These are phyloP conservation scores for Silurus glanis DNA, from an alignment of 2,113 vertebrate genomes.

Conservation along the genomic window DNA sequence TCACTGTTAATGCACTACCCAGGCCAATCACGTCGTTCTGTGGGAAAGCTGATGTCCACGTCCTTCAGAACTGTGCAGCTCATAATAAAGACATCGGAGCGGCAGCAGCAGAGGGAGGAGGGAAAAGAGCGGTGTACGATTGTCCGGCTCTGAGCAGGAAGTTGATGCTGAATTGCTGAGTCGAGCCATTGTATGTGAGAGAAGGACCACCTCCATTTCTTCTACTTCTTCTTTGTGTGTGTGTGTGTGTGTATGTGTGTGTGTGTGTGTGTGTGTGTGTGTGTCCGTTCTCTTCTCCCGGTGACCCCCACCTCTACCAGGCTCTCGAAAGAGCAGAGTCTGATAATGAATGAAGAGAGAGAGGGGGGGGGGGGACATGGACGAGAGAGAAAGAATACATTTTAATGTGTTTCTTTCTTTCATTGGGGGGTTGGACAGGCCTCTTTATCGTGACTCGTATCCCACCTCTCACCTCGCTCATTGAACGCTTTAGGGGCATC, in stretches of 20 bases:
- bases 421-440: constrained; percentile 50
- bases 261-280: background rate
- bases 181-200: constrained; percentile 57
- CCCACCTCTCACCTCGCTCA: constrained; percentile 78
- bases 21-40: constrained; percentile 42
- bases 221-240: constrained; percentile 31
- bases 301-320: constrained; percentile 40
- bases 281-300: constrained; percentile 44
- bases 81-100: constrained; percentile 60
- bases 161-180: constrained; percentile 61
- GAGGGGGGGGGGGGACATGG: constrained; percentile 39
- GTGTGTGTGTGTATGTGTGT: background rate
- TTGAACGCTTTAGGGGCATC: constrained; percentile 76
- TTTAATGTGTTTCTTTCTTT: constrained; percentile 64
- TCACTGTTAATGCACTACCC: constrained; percentile 52
- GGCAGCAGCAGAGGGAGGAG: background rate
- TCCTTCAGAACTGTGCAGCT: constrained; percentile 29
- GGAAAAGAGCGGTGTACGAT: constrained; percentile 42
- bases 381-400: constrained; percentile 58
- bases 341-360: constrained; percentile 53
- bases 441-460: constrained; percentile 71
- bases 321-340: constrained; percentile 62
- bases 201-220: constrained; percentile 43
- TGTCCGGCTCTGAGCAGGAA: constrained; percentile 61
- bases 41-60: constrained; percentile 56